Evolutionary conservation across 2,797 vertebrate species (phyloP).

Genomic region (Protonibea diacanthus): DNA sequence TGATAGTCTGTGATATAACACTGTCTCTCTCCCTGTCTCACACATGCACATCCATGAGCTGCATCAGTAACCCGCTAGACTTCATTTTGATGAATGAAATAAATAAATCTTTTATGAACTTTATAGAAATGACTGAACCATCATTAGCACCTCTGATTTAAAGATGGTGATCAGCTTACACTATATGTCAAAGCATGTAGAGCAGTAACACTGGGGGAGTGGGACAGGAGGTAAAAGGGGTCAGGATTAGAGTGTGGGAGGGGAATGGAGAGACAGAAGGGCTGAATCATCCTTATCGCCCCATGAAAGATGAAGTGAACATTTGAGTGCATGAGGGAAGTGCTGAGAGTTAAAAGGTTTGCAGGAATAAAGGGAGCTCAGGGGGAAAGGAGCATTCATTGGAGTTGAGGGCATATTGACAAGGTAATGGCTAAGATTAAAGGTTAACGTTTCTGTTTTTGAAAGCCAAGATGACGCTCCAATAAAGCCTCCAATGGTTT

Average conservation of each 20-base stretch:
- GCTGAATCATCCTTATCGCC: constrained; percentile 63
- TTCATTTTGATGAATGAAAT: neutral
- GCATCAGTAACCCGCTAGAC: neutral
- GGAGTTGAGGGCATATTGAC: neutral
- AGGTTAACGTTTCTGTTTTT: neutral
- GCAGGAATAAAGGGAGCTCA: neutral
- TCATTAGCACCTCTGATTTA: neutral
- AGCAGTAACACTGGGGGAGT: constrained; percentile 30
- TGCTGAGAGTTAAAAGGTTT: constrained; percentile 30
- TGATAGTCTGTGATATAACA: neutral
- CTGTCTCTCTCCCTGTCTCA: neutral
- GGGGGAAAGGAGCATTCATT: neutral
- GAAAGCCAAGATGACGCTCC: neutral
- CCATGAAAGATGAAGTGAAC: constrained; percentile 40
- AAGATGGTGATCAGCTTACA: neutral
- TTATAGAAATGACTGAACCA: neutral
- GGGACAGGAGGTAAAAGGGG: constrained; percentile 43
- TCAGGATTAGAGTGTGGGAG: constrained; percentile 52
- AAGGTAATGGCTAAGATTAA: neutral
- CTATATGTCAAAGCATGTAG: constrained; percentile 10
- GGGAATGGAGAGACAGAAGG: constrained; percentile 45
- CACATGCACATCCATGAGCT: neutral
- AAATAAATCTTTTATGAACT: neutral
- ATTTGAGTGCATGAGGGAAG: constrained; percentile 23
- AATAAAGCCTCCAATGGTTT: neutral